Base-by-base conservation (phyloP, 2,797 vertebrate genomes). In the Vultur gryphus region DNA sequence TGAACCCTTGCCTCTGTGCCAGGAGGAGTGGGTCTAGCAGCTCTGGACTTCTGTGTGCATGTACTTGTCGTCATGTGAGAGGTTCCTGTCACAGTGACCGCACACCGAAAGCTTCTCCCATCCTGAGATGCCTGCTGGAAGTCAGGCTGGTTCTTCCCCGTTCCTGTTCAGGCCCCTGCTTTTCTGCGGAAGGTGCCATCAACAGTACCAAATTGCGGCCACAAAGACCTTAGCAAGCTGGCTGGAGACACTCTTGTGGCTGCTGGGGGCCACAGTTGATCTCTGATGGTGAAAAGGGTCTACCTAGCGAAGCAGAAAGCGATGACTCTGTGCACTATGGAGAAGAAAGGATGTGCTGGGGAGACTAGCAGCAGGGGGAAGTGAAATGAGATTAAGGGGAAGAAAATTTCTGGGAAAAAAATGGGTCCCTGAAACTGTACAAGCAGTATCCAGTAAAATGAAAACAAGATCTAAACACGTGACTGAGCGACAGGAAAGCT, bases 51-150 rank as follows among this genome's bases (percentile, higher is more conserved):
- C 76, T 44, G 4, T 52, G 9, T 44, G 6, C 3, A 1, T 20
- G 10, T 41, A 9, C 31, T 37, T 1, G 0, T 41, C 25, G 1
- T 24, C 28, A 11, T 19, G 10, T 66, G 59, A 44, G 20, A 43
- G 6, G 8, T 55, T 84, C 28, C 51, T 35, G 21, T 6, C 31
- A 41, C 46, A 18, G 6, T 41, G 31, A 39, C 14, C 23, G 18
- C 8, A 54, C 54, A 41, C 9, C 16, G 15, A 84, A 73, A 66
- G 15, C 12, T 66, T 66, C 35, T 89, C 14, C 10, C 24, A 16
- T 37, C 44, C 23, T 2, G 4, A 76, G 16, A 11, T 2, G 0
- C 11, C 29, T 72, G 29, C 58, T 39, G 17, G 26, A 37, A 51
- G 6, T 51, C 51, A 44, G 54, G 28, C 6, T 3, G 4, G 10